Base-by-base conservation (phyloP, 1,140 invertebrate species). In the Octopus sinensis region DNA sequence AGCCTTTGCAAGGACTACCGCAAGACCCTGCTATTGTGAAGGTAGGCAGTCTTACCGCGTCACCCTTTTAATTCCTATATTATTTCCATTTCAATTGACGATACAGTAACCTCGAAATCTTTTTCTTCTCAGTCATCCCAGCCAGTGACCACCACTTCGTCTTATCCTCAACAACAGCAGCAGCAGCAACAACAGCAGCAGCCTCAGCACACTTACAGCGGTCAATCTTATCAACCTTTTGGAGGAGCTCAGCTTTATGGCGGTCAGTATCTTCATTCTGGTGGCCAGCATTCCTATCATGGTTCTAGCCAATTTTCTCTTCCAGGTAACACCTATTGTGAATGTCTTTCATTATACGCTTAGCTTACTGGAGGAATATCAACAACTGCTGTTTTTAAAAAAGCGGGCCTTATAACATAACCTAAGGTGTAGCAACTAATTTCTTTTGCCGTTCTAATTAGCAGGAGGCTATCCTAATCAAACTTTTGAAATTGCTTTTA, bases 11-110 rank as follows among this genome's bases (percentile, higher is more conserved):
- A 52, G 86, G 87, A 68, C 90, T 91, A 30, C 88, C 93, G 92
- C 87, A 88, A 82, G 91, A 91, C 83, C 90, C 91, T 78, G 91
- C 91, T 53, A 91, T 91, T 82, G 90, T 91, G 4, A 90, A 91
- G 87, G 90, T 91, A 84, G 17, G 79, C 30, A 5, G 51, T 17
- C 54, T n/a, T 6, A 53, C 4, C n/a, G 4, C 0, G 23, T 17
- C 9, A 43, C 30, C 30, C 4, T 77, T 51, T 77, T 77, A 43
- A 43, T 43, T 43, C 30, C 30, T 43, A 43, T 43, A 43, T 43
- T 43, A 23, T 23, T 51, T 1, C 12, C 10, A n/a, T 13, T 68
- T 53, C 53, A 54, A 51, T 83, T 9, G 54, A 76, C 82, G 53
- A 73, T 51, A 43, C 30, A 43, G 30, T 43, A 43, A 43, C 3